A percentile compares a stretch with the other conserved stretches of the same genome.
phyloP scores from a whole-genome alignment of 2,797 vertebrate genomes.

The Argya squamiceps region DNA sequence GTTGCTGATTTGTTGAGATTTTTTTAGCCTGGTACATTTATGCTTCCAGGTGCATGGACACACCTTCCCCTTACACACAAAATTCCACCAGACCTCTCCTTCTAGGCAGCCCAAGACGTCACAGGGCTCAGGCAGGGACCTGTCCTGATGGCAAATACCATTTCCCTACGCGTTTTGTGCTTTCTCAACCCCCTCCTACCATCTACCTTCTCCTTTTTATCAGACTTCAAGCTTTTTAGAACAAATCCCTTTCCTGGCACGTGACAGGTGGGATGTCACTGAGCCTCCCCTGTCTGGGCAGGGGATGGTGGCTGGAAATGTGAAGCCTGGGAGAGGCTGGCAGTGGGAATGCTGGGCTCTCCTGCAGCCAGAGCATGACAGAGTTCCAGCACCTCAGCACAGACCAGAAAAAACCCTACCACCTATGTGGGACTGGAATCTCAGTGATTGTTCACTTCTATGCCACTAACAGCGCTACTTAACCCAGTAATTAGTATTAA shows the following conservation, averaged over 20 bases:
- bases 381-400: not conserved
- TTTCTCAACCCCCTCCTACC: not conserved
- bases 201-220: not conserved
- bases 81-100: not conserved
- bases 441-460: not conserved
- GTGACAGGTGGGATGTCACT: not conserved
- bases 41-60: not conserved
- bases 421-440: not conserved
- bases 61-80: not conserved
- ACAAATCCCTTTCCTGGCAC: not conserved
- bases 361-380: not conserved
- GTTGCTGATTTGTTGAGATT: not conserved
- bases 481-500: not conserved
- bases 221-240: not conserved
- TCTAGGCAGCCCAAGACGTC: not conserved
- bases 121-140: not conserved
- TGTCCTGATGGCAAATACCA: too few species aligned
- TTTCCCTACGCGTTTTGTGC: not conserved
- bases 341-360: not conserved
- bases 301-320: not conserved
- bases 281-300: not conserved
- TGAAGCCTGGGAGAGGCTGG: not conserved
- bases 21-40: not conserved
- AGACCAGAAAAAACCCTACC: not conserved
- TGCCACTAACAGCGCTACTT: not conserved